phyloP scores from a whole-genome alignment of 2,888 invertebrate species.

The Antheraea yamamai region DNA sequence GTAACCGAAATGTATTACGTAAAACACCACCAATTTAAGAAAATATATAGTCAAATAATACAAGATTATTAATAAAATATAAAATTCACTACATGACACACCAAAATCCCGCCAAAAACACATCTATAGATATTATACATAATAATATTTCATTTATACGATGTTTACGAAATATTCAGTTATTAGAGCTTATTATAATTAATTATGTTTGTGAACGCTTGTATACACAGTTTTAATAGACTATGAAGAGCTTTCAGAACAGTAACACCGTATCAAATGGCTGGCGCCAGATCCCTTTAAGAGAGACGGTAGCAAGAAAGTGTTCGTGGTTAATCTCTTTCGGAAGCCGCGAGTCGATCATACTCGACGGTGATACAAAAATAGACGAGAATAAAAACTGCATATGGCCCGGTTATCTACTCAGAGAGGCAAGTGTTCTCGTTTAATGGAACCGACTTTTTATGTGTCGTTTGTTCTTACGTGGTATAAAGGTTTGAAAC shows the following conservation, averaged over 20 bases:
- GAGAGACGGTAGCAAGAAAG: conserved; percentile 45
- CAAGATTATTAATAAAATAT: too few species aligned
- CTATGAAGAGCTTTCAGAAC: conserved; percentile 41
- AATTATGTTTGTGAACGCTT: neutral
- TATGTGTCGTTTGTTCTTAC: conserved; percentile 25
- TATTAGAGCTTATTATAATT: neutral
- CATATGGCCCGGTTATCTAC: conserved; percentile 62
- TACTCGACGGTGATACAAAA: conserved; percentile 51
- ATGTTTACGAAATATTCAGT: neutral
- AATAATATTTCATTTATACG: neutral
- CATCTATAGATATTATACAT: neutral
- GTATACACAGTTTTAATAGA: conserved; percentile 24
- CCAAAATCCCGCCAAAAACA: too few species aligned
- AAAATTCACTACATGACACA: too few species aligned
- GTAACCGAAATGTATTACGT: too few species aligned
- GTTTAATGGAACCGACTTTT: conserved; percentile 44
- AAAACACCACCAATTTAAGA: too few species aligned
- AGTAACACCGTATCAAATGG: conserved; percentile 45
- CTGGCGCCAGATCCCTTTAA: conserved; percentile 56
- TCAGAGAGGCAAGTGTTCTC: conserved; percentile 40
- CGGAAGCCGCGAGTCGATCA: conserved; percentile 56
- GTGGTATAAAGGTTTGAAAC: neutral
- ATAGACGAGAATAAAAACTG: conserved; percentile 68
- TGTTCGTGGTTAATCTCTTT: conserved; percentile 48
- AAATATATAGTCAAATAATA: too few species aligned